Evolutionary conservation across 1,140 invertebrate genomes (phyloP).

Genomic region (Bacillus rossius): DNA sequence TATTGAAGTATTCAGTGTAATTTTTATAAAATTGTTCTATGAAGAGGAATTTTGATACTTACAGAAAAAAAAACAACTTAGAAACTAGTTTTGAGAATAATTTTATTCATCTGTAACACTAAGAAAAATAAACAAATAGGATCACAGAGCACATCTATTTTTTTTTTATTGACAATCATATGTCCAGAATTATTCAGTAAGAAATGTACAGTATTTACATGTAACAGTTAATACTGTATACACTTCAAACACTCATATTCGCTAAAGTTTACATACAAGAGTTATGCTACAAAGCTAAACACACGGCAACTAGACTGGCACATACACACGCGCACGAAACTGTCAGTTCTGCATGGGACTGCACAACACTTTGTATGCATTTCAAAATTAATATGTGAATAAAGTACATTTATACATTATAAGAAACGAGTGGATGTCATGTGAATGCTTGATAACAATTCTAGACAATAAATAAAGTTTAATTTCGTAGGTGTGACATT

Average conservation of each 20-base stretch:
- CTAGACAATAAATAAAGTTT: no score
- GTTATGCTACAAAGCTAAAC: slow-evolving; percentile 11
- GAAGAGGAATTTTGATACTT: not conserved
- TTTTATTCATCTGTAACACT: not conserved
- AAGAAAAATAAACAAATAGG: not conserved
- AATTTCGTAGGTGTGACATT: no score
- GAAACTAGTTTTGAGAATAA: not conserved
- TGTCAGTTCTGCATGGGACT: no score
- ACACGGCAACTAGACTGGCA: slow-evolving; percentile 6
- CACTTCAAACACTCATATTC: no score
- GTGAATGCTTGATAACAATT: no score
- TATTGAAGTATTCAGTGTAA: not conserved
- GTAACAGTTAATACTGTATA: no score
- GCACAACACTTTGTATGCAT: not conserved
- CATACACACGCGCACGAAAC: no score
- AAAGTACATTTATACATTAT: no score
- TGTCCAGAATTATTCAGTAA: slow-evolving; percentile 16
- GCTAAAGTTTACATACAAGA: slow-evolving; percentile 7
- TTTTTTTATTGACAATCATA: slow-evolving; percentile 12
- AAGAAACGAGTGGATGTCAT: no score
- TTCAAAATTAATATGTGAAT: no score
- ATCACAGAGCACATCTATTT: slow-evolving; percentile 2
- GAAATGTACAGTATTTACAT: slow-evolving; percentile 19
- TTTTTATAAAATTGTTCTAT: not conserved
- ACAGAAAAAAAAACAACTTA: not conserved